Base-by-base conservation (phyloP, 2,888 invertebrate genomes). In the Timandra comae region DNA sequence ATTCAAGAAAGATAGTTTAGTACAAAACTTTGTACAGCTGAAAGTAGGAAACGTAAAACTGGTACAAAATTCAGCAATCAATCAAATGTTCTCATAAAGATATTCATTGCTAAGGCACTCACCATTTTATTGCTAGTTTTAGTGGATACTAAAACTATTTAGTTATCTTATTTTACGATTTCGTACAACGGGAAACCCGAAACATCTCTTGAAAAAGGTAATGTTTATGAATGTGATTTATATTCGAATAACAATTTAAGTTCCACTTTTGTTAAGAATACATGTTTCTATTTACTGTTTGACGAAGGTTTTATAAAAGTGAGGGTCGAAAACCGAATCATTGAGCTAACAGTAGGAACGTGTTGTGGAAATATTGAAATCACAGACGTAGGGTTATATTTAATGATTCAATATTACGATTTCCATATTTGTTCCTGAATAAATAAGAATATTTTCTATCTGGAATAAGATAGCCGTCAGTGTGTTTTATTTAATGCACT, bases 141-240 rank as follows among this genome's bases (percentile, higher is more conserved):
- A 77, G 72, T 61, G 53, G 63, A 63, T 54, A 75, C 62, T 77
- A 75, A 75, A 75, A 76, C 75, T 68, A 76, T 77, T 77, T 75
- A 71, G 71, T 70, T 70, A 72, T 74, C 70, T 68, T 66, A 68
- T 75, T 77, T 77, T 76, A 77, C 72, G 77, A 65, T 69, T 64
- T 64, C 61, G 63, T 57, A 64, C 69, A 62, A 54, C 64, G 52
- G 48, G 46, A 16, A 53, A 52, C 51, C 50, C 52, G 53, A 55
- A 64, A 59, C 58, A 59, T 63, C 56, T 64, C 55, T 58, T 59
- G 63, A 61, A 67, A 71, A 66, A 67, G 41, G 43, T 35, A 64
- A 66, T 68, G 68, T 68, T 67, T 69, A 67, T 63, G 61, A 62
- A 56, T 64, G 66, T 67, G 63, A 70, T 71, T 43, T 49, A 46